Conservation (phyloP, 2,888 invertebrate species). For the Zhuqinia jingwanae region DNA sequence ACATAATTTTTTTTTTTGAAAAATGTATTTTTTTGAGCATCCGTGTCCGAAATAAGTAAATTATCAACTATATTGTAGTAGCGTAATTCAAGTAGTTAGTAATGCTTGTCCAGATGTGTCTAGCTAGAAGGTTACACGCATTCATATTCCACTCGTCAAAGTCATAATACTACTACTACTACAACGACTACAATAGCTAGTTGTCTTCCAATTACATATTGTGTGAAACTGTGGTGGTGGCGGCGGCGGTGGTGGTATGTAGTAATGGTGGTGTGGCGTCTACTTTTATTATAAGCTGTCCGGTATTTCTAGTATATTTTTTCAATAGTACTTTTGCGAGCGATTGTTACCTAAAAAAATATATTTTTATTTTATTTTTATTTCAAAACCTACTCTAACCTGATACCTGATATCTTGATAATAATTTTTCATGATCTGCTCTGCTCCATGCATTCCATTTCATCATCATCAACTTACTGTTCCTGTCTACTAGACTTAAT, state of each 20-base stretch:
- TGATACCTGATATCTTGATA: neutral
- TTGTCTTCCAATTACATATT: conserved; percentile 41
- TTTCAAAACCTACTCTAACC: neutral
- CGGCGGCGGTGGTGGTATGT: no score
- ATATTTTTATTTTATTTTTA: neutral
- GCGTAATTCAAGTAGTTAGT: conserved; percentile 55
- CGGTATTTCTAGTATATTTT: conserved; percentile 23
- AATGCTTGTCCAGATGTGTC: conserved; percentile 55
- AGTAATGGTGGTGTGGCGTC: no score
- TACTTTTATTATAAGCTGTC: neutral
- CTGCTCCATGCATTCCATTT: neutral
- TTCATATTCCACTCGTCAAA: conserved; percentile 48
- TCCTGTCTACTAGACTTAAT: no score
- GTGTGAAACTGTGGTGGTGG: no score
- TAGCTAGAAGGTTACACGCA: conserved; percentile 10
- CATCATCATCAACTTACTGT: no score
- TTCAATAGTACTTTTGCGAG: neutral
- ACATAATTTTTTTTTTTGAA: no score
- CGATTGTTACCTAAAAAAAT: neutral
- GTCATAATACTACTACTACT: no score
- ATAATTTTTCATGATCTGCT: no score
- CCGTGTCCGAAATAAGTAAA: no score
- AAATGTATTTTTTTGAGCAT: no score
- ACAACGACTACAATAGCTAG: neutral
- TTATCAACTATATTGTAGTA: conserved; percentile 30